Evolutionary conservation across 2,888 invertebrate species (phyloP).

Genomic region (Drosophila nr. perissopoda): DNA sequence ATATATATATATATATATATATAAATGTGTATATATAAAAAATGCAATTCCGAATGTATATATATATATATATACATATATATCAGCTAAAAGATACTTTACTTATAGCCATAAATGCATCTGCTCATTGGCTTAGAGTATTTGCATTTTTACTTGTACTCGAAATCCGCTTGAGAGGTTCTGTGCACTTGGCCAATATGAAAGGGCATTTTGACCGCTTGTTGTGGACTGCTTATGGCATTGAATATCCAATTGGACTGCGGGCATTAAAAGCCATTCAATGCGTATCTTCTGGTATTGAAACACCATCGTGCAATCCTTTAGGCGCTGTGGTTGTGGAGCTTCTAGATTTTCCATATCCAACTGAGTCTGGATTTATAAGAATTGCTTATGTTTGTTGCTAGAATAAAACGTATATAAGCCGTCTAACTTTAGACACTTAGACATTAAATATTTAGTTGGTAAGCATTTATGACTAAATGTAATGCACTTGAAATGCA

Average conservation of each 20-base stretch:
- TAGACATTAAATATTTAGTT: conserved; percentile 5
- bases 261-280: conserved; percentile 51
- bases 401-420: not conserved
- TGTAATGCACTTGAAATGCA: conserved; percentile 3
- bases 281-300: conserved; percentile 30
- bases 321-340: conserved; percentile 19
- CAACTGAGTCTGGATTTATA: conserved; percentile 8
- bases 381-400: not conserved
- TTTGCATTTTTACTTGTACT: conserved; percentile 47
- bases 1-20: not conserved
- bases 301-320: conserved; percentile 24
- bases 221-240: conserved; percentile 22
- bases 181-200: conserved; percentile 25
- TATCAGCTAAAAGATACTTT: conserved; percentile 19
- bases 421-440: not conserved
- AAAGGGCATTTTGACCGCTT: conserved; percentile 14
- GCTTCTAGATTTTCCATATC: conserved; percentile 27
- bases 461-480: conserved; percentile 8
- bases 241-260: conserved; percentile 57
- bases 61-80: not conserved
- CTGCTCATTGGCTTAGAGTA: conserved; percentile 31
- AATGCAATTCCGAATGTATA: no score
- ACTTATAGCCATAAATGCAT: conserved; percentile 46
- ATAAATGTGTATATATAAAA: no score
- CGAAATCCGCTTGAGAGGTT: conserved; percentile 72